Evolutionary conservation across 2,797 vertebrate genomes (phyloP).

Genomic region (Cryptoprocta ferox): DNA sequence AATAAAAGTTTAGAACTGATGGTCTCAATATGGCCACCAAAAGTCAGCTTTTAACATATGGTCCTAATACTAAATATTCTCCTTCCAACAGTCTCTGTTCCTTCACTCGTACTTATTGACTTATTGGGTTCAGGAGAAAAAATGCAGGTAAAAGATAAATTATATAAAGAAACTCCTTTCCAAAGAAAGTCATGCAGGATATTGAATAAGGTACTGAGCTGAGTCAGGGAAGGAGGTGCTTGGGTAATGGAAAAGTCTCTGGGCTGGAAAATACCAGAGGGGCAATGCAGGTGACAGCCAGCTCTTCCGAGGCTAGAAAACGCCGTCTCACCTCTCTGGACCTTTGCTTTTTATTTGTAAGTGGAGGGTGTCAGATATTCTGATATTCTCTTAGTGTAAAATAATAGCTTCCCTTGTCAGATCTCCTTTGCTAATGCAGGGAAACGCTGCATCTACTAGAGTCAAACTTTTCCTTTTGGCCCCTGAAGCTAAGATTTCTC

Average conservation of each 20-base stretch:
- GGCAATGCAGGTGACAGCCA: not conserved
- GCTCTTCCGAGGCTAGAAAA: not conserved
- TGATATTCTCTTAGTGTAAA: not conserved
- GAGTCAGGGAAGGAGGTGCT: not conserved
- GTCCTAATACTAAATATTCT: not conserved
- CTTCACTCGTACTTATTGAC: not conserved
- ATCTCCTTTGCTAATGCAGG: not conserved
- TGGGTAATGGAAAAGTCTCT: not conserved
- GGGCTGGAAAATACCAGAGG: not conserved
- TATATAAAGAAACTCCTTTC: constrained; percentile 20
- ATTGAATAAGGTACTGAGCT: not conserved
- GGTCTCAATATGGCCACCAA: not conserved
- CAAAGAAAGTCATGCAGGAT: not conserved
- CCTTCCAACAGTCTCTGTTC: not conserved
- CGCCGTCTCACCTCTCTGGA: not conserved
- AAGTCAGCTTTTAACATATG: not conserved
- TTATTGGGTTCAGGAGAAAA: not conserved
- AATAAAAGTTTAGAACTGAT: not conserved
- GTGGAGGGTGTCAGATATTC: not conserved
- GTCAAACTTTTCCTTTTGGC: not conserved
- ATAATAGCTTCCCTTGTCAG: not conserved
- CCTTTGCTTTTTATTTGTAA: constrained; percentile 36
- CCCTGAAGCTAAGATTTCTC: not conserved
- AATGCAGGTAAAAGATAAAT: not conserved
- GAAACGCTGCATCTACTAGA: not conserved